Base-by-base conservation (phyloP, 2,888 invertebrate genomes). In the Scaeva pyrastri region DNA sequence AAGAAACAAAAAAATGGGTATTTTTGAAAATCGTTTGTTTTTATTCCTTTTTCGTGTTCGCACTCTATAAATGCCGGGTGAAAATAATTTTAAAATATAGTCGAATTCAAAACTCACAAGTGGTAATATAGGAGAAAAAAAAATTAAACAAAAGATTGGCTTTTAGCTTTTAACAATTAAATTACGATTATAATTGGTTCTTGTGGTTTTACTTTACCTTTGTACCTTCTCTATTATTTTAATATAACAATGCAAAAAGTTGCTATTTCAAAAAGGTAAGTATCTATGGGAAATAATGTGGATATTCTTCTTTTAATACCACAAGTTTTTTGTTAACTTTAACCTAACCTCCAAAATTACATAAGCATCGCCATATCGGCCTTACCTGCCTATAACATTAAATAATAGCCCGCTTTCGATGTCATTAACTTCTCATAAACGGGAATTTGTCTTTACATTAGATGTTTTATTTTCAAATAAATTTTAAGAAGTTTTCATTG, bases 1-100 rank as follows among this genome's bases (percentile, higher is more conserved):
- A 55, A 10, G 14, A 56, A 31, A 31, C 43, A 23, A 26, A 43
- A 55, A 60, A 16, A 70, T n/a, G 70, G 52, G 60, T 68, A 45
- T n/a, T 31, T 68, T 75, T 62, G 48, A 66, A 41, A 23, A 68
- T 26, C 23, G 3, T 26, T 52, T n/a, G 50, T 11, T 64, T 71
- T 55, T 52, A 58, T 45, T 41, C 41, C 21, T 14, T 66, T 75
- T 39, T 36, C 21, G 16, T 45, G 31, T 64, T 68, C 45, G 36
- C 4, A 21, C 8, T 66, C n/a, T 83, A 83, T 83, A 83, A 78
- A 83, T 60, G 73, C 62, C 62, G 73, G 62, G 48, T 56, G 43
- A 31, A 55, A 50, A 70, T 16, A 16, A 39, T 70, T 70, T 74
- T 14, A n/a, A 50, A 41, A n/a, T 70, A 39, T 52, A 83, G 78